phyloP scores from a whole-genome alignment of 2,888 invertebrate species.

The Heteromurus nitidus region DNA sequence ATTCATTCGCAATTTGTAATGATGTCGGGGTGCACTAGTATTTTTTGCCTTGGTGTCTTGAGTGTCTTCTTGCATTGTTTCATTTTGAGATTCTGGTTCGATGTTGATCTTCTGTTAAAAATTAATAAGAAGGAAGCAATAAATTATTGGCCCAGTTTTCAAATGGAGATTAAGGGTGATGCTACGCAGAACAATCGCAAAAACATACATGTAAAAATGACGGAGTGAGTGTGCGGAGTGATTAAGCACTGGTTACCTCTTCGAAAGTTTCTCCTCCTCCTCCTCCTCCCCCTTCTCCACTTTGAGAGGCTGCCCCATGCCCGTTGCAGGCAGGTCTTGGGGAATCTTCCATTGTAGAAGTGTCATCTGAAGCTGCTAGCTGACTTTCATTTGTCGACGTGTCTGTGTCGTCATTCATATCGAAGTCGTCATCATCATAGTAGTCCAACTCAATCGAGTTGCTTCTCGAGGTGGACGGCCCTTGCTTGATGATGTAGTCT shows the following conservation, averaged over 20 bases:
- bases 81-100: not conserved
- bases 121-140: not conserved
- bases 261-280: slow-evolving; percentile 74
- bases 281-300: slow-evolving; percentile 67
- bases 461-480: too few relatives aligned
- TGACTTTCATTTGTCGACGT: not conserved
- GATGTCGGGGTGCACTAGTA: not conserved
- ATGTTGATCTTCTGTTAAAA: too few relatives aligned
- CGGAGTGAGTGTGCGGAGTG: slow-evolving; percentile 10
- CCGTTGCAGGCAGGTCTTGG: not conserved
- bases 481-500: slow-evolving; percentile 96
- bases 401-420: slow-evolving; percentile 78
- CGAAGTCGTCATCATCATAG: slow-evolving; percentile 96
- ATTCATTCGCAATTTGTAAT: too few relatives aligned
- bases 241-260: slow-evolving; percentile 64
- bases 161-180: not conserved
- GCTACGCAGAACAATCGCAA: not conserved
- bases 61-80: not conserved
- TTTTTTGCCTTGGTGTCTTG: not conserved
- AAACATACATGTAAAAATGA: slow-evolving; percentile 21
- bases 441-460: slow-evolving; percentile 97
- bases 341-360: too few relatives aligned
- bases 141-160: not conserved
- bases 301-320: not conserved
- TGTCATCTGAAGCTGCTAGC: not conserved